These are phyloP conservation scores for Brachypalpus laphriformis DNA, from an alignment of 2,888 invertebrate genomes.

Conservation along the genomic window DNA sequence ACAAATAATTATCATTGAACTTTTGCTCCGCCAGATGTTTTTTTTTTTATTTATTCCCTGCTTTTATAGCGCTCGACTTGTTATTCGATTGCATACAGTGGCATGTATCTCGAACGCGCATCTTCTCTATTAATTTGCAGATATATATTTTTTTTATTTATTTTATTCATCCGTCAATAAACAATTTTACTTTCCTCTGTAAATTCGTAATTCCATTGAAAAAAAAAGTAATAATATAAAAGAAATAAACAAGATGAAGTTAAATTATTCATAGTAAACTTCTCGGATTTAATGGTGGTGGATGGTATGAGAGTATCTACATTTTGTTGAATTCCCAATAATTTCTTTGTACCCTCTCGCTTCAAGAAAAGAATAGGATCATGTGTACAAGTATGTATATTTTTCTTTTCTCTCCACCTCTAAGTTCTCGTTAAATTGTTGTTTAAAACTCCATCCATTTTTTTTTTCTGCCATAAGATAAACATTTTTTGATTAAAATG, in stretches of 20 bases:
- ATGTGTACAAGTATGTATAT: neutral
- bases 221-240: slow-evolving; percentile 32
- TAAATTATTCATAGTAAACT: slow-evolving; percentile 39
- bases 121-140: slow-evolving; percentile 67
- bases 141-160: slow-evolving; percentile 25
- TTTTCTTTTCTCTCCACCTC: neutral
- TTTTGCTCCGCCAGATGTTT: slow-evolving; percentile 66
- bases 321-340: slow-evolving; percentile 28
- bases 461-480: slow-evolving; percentile 27
- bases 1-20: slow-evolving; percentile 74
- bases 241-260: slow-evolving; percentile 53
- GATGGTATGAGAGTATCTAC: neutral
- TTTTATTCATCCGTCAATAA: slow-evolving; percentile 39
- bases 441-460: slow-evolving; percentile 39
- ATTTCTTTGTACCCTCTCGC: slow-evolving; percentile 55
- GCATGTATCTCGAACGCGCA: slow-evolving; percentile 45
- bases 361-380: slow-evolving; percentile 48
- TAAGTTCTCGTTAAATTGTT: slow-evolving; percentile 34
- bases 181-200: slow-evolving; percentile 34
- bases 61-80: slow-evolving; percentile 28
- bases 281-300: neutral
- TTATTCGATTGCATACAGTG: slow-evolving; percentile 38
- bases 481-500: slow-evolving; percentile 55
- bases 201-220: slow-evolving; percentile 22
- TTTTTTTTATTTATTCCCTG: slow-evolving; percentile 27